phyloP scores from a whole-genome alignment of 2,888 invertebrate species.

The Leptopilina syphax region DNA sequence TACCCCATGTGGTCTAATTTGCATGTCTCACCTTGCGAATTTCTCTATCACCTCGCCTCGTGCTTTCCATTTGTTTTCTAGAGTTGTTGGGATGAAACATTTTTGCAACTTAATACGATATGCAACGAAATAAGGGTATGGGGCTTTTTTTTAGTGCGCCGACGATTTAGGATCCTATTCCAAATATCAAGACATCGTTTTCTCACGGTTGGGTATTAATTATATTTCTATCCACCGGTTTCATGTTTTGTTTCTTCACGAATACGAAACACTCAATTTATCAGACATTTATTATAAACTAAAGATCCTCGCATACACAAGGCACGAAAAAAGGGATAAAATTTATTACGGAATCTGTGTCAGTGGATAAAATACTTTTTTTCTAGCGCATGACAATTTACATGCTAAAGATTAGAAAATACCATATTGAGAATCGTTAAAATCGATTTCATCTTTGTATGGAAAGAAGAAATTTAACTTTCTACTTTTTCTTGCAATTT shows the following conservation, averaged over 20 bases:
- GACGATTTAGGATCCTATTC: slow-evolving; percentile 41
- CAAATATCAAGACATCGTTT: slow-evolving; percentile 38
- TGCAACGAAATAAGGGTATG: no score
- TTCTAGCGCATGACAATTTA: no score
- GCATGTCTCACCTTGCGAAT: slow-evolving; percentile 39
- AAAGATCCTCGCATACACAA: not conserved
- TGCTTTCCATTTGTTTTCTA: not conserved
- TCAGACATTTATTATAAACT: slow-evolving; percentile 9
- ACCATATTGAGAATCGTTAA: no score
- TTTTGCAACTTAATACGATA: slow-evolving; percentile 38
- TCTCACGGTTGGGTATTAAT: slow-evolving; percentile 19
- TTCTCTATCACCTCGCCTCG: slow-evolving; percentile 7
- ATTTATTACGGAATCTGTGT: no score
- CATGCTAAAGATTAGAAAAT: no score
- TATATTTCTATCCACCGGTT: slow-evolving; percentile 25
- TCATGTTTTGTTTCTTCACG: not conserved
- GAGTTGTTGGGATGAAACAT: not conserved
- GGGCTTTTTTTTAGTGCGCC: slow-evolving; percentile 15
- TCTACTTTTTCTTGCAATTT: no score
- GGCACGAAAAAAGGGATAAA: no score
- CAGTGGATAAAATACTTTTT: no score
- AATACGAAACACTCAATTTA: slow-evolving; percentile 20
- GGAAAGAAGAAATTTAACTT: no score
- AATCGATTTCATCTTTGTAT: no score
- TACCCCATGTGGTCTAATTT: slow-evolving; percentile 34